phyloP scores from a whole-genome alignment of 64 coral and sea anemone species.

The Catalaphyllia jardinei region DNA sequence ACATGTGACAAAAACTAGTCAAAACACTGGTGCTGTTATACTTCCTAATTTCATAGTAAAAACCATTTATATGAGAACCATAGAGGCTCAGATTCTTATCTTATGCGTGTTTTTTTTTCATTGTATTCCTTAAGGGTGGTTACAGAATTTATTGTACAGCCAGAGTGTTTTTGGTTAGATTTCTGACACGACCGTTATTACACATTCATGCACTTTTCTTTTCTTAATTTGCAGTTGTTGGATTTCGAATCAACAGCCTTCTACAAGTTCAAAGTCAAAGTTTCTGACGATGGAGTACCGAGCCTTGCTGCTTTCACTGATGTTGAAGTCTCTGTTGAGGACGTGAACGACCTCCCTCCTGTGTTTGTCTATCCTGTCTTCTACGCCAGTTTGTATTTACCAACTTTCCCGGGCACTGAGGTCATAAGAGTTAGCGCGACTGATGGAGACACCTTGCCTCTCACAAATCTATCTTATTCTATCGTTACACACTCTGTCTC shows the following conservation, averaged over 20 bases:
- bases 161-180: neutral
- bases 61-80: too few relatives aligned
- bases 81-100: too few relatives aligned
- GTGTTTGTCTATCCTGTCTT: conserved; percentile 53
- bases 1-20: too few relatives aligned
- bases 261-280: conserved; percentile 82
- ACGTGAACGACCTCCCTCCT: conserved; percentile 76
- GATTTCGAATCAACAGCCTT: conserved; percentile 63
- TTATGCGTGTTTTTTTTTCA: too few relatives aligned
- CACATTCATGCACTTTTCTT: neutral
- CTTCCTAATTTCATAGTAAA: too few relatives aligned
- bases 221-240: conserved; percentile 40
- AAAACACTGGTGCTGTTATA: too few relatives aligned
- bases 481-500: conserved; percentile 13
- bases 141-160: too few relatives aligned
- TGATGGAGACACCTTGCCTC: conserved; percentile 53
- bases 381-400: conserved; percentile 48
- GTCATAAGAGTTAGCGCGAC: conserved; percentile 60
- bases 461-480: conserved; percentile 69
- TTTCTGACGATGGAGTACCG: conserved; percentile 72
- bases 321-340: conserved; percentile 59
- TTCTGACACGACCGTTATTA: neutral
- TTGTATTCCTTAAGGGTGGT: too few relatives aligned
- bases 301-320: conserved; percentile 58
- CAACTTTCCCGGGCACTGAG: conserved; percentile 40